Conservation (phyloP, 35 echinoderm and acorn worm species). For the Stichopus chloronotus region DNA sequence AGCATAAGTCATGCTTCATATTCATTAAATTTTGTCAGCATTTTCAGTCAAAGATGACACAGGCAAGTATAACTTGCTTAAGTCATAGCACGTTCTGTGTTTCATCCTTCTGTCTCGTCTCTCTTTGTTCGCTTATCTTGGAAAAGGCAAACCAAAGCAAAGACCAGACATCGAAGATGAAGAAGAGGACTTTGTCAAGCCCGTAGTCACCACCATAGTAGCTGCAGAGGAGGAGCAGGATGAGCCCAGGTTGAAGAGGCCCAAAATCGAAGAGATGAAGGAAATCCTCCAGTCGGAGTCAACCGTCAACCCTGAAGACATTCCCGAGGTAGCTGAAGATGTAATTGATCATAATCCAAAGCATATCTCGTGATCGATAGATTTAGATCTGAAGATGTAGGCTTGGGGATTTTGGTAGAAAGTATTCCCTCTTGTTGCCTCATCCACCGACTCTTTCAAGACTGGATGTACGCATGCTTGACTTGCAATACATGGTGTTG, state of each 20-base stretch:
- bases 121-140: not conserved
- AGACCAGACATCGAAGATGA: constrained; percentile 34
- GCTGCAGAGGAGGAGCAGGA: constrained; percentile 3
- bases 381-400: no score
- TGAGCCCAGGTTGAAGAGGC: not conserved
- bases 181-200: constrained; percentile 36
- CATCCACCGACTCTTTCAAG: no score
- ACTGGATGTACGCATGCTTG: no score
- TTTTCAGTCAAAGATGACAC: no score
- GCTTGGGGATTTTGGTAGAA: no score
- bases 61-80: no score
- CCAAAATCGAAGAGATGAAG: constrained; percentile 74
- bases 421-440: no score
- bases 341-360: not conserved
- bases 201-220: constrained; percentile 41
- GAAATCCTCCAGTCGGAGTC: constrained; percentile 66
- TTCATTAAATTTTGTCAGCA: no score
- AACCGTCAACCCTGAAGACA: constrained; percentile 71
- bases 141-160: constrained; percentile 40
- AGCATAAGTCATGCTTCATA: no score
- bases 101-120: not conserved
- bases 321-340: constrained; percentile 71
- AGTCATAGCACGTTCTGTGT: no score
- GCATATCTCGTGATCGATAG: no score
- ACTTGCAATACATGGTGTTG: no score